phyloP scores from a whole-genome alignment of 2,797 vertebrate species.

The Amniataba percoides region DNA sequence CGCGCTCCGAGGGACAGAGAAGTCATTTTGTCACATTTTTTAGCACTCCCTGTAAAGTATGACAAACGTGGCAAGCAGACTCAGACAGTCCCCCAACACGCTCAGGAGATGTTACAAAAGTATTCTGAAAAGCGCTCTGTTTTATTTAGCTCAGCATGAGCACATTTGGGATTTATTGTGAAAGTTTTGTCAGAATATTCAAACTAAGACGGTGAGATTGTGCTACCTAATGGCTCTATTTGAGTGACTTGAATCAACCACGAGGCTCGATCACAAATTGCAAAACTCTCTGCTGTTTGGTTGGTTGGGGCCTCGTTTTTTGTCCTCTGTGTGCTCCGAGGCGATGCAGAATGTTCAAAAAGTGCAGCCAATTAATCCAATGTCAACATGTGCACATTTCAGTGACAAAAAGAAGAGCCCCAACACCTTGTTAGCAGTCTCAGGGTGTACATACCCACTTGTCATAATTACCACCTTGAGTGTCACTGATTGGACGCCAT shows the following conservation, averaged over 20 bases:
- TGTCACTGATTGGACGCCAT: constrained; percentile 48
- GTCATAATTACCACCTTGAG: constrained; percentile 61
- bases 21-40: constrained; percentile 67
- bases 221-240: constrained; percentile 28
- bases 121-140: constrained; percentile 56
- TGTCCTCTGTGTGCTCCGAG: constrained; percentile 8
- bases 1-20: constrained; percentile 53
- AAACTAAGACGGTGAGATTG: constrained; percentile 32
- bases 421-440: constrained; percentile 62
- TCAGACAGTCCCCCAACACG: constrained; percentile 46
- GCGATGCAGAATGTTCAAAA: constrained; percentile 35
- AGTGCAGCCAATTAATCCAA: constrained; percentile 58
- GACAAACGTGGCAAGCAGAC: constrained; percentile 70
- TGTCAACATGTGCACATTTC: constrained; percentile 55
- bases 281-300: not conserved
- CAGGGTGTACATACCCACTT: constrained; percentile 46
- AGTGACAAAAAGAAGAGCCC: constrained; percentile 48
- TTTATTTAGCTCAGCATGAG: constrained; percentile 55
- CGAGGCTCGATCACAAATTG: not conserved
- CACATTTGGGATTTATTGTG: constrained; percentile 43
- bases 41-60: constrained; percentile 54
- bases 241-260: constrained; percentile 4
- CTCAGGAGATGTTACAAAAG: constrained; percentile 62
- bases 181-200: constrained; percentile 60
- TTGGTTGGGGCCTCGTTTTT: not conserved